Evolutionary conservation across 2,797 vertebrate genomes (phyloP).

Genomic region (Hemibagrus guttatus): DNA sequence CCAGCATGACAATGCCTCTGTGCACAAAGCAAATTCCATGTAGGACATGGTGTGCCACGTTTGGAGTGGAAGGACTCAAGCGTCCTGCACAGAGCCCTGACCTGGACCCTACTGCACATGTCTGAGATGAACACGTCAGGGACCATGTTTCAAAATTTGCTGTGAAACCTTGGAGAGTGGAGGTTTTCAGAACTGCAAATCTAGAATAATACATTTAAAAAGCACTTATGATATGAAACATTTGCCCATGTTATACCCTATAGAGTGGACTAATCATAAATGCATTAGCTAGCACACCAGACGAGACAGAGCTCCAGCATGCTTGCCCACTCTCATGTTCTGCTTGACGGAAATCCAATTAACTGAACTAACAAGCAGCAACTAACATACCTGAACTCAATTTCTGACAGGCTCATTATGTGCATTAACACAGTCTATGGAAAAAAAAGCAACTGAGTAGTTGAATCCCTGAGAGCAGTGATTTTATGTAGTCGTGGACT

Average conservation of each 20-base stretch:
- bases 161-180: background rate
- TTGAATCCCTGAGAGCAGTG: too few relatives aligned
- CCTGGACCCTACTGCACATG: background rate
- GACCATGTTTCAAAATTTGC: background rate
- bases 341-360: background rate
- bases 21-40: background rate
- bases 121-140: background rate
- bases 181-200: background rate
- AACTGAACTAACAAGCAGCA: background rate
- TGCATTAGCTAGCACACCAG: background rate
- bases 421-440: background rate
- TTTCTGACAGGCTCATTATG: background rate
- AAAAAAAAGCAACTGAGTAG: background rate
- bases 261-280: background rate
- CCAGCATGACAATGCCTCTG: background rate
- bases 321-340: background rate
- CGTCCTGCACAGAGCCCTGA: too few relatives aligned
- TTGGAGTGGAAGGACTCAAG: background rate
- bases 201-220: background rate
- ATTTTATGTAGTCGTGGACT: background rate
- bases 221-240: too few relatives aligned
- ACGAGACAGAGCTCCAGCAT: background rate
- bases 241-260: background rate
- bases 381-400: background rate
- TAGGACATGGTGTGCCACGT: too few relatives aligned